Percentiles rank a stretch among this genome's conserved stretches.
phyloP scores from a whole-genome alignment of 2,797 vertebrate genomes.

The Xenentodon cancila region DNA sequence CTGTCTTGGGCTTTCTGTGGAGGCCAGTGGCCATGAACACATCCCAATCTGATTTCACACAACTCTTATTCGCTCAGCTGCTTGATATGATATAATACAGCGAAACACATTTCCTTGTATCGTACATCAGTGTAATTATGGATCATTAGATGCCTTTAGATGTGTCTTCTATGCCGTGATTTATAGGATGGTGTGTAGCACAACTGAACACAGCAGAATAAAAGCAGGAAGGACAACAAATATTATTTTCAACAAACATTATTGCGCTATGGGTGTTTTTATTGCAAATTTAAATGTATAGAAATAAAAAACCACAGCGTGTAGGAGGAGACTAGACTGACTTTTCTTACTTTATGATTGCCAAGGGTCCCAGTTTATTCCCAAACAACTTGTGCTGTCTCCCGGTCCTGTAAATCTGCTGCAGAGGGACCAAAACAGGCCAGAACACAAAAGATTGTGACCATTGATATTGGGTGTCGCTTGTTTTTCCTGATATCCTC shows the following conservation, averaged over 20 bases:
- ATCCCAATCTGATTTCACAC: background rate
- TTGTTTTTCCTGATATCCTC: background rate
- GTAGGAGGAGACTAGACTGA: background rate
- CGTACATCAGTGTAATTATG: background rate
- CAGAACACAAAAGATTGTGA: background rate
- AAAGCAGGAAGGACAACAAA: too few species aligned
- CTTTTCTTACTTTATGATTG: background rate
- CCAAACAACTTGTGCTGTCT: background rate
- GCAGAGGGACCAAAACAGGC: constrained; percentile 2
- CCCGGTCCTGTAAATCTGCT: background rate
- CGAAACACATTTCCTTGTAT: background rate
- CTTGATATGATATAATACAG: background rate
- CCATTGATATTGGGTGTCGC: background rate
- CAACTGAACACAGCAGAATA: too few species aligned
- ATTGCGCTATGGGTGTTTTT: constrained; percentile 5
- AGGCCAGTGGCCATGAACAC: background rate
- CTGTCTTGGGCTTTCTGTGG: background rate
- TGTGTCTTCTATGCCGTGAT: too few species aligned
- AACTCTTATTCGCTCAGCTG: too few species aligned
- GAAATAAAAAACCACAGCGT: background rate
- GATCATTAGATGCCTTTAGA: too few species aligned
- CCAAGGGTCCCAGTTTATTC: constrained; percentile 5
- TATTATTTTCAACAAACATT: background rate
- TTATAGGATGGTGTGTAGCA: too few species aligned
- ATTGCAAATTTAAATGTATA: constrained; percentile 2